A percentile compares a stretch with the other conserved stretches of the same genome.
These are phyloP conservation scores for Hozukius guyotensis DNA, from an alignment of 2,797 vertebrate species.

Conservation along the genomic window DNA sequence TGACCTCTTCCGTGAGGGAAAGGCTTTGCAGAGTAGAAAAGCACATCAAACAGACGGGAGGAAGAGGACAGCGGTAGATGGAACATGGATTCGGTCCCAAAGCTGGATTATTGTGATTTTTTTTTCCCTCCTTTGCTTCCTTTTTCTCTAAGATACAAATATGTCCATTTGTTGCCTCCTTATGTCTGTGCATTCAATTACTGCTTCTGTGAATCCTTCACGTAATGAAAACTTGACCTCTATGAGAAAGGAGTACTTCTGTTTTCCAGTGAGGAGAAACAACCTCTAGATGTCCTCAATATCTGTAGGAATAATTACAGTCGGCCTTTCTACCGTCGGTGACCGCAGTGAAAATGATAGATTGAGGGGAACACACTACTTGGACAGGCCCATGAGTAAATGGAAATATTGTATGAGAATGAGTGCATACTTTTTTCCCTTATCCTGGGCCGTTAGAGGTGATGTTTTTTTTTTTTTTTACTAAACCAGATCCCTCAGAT, in stretches of 20 bases:
- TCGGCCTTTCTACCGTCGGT: slow-evolving; percentile 59
- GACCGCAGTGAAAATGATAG: slow-evolving; percentile 80
- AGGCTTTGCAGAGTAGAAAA: slow-evolving; percentile 33
- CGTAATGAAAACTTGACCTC: slow-evolving; percentile 52
- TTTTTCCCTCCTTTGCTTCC: neutral
- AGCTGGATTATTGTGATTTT: slow-evolving; percentile 36
- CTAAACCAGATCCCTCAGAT: slow-evolving; percentile 53
- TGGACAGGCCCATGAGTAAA: slow-evolving; percentile 77
- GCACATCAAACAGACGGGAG: slow-evolving; percentile 56
- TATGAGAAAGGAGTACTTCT: slow-evolving; percentile 39
- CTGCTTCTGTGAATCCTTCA: slow-evolving; percentile 34
- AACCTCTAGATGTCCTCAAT: slow-evolving; percentile 76
- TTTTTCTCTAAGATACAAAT: slow-evolving; percentile 12
- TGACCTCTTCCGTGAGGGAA: slow-evolving; percentile 61
- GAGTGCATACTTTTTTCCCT: slow-evolving; percentile 73
- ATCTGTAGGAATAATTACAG: slow-evolving; percentile 80
- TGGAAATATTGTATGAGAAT: slow-evolving; percentile 80
- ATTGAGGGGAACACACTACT: slow-evolving; percentile 74
- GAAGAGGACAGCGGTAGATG: slow-evolving; percentile 36
- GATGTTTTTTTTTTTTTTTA: slow-evolving; percentile 29
- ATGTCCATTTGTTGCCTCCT: slow-evolving; percentile 41
- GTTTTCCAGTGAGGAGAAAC: slow-evolving; percentile 65
- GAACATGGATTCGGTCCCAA: slow-evolving; percentile 49
- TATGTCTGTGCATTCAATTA: slow-evolving; percentile 43
- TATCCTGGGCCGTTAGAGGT: slow-evolving; percentile 51